Evolutionary conservation across 2,888 invertebrate species (phyloP), one percentile per base, ranked within the genome.

Genomic region (Tenthredo amoena): DNA sequence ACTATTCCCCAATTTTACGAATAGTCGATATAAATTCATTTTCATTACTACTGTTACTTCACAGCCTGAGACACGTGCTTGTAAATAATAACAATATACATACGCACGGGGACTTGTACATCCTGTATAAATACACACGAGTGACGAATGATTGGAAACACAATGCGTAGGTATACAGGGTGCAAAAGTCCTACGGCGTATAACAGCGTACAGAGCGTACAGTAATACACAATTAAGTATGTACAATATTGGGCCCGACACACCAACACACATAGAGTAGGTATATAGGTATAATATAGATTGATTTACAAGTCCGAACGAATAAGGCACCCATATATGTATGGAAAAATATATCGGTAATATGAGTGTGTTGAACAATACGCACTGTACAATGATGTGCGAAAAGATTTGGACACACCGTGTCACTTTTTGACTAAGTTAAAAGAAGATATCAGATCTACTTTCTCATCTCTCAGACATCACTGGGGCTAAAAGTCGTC

Each of bases 261-360:
- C 77, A 62, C 43, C 77, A 85, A 85, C 50, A 72, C 58, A 58
- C 40, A 74, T 74, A 74, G 40, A 76, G 26, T 62, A 58, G 58
- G 77, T 77, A 77, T 77, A 47, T 77, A 55, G 43, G 43, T 74
- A 74, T 77, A 77, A 77, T 34, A 50, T 50, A 77, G 55, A 77
- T 31, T 31, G 50, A 77, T 50, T 77, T 15, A 74, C 43, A 74
- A 74, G 43, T 74, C 72, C 43, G 43, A 74, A 40, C 21, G 43
- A 43, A 40, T 12, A 74, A 21, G 43, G 31, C 77, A 86, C 71
- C 47, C 74, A 84, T 72, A 77, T 74, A 79, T 58, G 85, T 58
- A 74, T 74, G 37, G 34, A 37, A 77, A 85, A 40, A 81, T 62
- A 87, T 76, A 74, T 86, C 21, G 58, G 84, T 43, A 47, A 86